A percentile compares a stretch with the other conserved stretches of the same genome.
These are phyloP conservation scores for Drosophila sucinea DNA, from an alignment of 1,140 invertebrate genomes.

Conservation along the genomic window DNA sequence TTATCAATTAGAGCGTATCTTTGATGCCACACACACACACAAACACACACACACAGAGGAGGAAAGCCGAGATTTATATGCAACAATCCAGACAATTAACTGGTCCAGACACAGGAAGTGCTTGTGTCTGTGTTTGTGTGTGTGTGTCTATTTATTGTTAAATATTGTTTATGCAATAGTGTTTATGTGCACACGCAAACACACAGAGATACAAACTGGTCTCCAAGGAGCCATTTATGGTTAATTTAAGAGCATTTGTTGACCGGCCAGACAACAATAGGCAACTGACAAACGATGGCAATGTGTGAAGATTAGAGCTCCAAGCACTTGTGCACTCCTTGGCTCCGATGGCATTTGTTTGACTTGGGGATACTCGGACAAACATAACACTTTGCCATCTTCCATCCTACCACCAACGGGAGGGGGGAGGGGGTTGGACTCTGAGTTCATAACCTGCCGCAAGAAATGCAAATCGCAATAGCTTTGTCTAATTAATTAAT, in stretches of 20 bases:
- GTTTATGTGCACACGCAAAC: conserved; percentile 32
- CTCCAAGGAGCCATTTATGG: conserved; percentile 58
- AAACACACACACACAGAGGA: conserved; percentile 30
- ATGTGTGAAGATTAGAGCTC: conserved; percentile 56
- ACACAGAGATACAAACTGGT: conserved; percentile 25
- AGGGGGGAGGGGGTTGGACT: not conserved
- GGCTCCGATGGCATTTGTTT: conserved; percentile 11
- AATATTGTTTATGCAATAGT: conserved; percentile 75
- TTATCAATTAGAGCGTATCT: conserved; percentile 72
- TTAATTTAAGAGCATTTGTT: conserved; percentile 73
- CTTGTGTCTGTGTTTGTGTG: conserved; percentile 7
- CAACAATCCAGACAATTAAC: conserved; percentile 73
- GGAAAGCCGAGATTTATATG: conserved; percentile 62
- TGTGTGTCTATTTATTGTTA: conserved; percentile 59
- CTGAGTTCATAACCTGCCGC: conserved; percentile 32
- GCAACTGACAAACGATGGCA: conserved; percentile 38
- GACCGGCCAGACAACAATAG: conserved; percentile 24
- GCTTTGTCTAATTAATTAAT: conserved; percentile 74
- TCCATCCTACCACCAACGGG: too few species aligned
- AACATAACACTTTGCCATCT: conserved; percentile 1
- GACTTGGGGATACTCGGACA: not conserved
- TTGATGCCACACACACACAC: conserved; percentile 19
- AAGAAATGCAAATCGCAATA: conserved; percentile 54
- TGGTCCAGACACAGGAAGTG: conserved; percentile 30
- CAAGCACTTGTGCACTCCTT: conserved; percentile 17